phyloP scores from a whole-genome alignment of 2,888 invertebrate species.

The Hipparchia semele region DNA sequence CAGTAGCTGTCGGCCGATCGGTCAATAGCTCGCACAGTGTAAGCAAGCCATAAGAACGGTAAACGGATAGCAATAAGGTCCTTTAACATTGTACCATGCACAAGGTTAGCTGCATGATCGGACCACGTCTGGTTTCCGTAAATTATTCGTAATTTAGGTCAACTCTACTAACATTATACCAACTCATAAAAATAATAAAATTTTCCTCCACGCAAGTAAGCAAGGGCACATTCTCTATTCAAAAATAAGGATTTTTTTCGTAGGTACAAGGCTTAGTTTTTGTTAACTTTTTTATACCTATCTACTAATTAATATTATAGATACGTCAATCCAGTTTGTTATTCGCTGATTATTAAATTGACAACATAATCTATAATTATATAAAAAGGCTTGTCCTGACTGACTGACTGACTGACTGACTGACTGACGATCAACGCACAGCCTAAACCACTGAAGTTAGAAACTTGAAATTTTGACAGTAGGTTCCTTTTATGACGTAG shows the following conservation, averaged over 20 bases:
- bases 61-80: conserved; percentile 1
- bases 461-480: no score
- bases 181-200: neutral
- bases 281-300: neutral
- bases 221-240: neutral
- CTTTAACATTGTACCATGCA: conserved; percentile 12
- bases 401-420: no score
- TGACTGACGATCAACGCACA: no score
- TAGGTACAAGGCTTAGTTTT: neutral
- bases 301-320: no score
- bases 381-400: no score
- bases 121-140: conserved; percentile 8
- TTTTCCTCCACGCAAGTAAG: neutral
- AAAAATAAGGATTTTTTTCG: neutral
- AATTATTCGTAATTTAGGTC: conserved; percentile 3
- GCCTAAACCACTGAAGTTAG: no score
- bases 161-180: neutral
- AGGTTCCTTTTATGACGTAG: no score
- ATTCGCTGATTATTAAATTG: neutral
- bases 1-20: neutral
- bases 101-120: conserved; percentile 15
- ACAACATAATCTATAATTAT: neutral
- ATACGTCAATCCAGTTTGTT: neutral
- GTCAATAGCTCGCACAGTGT: conserved; percentile 1
- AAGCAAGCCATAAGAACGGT: neutral